These are phyloP conservation scores for Zootoca vivipara DNA, from an alignment of 2,113 vertebrate species.

Conservation along the genomic window DNA sequence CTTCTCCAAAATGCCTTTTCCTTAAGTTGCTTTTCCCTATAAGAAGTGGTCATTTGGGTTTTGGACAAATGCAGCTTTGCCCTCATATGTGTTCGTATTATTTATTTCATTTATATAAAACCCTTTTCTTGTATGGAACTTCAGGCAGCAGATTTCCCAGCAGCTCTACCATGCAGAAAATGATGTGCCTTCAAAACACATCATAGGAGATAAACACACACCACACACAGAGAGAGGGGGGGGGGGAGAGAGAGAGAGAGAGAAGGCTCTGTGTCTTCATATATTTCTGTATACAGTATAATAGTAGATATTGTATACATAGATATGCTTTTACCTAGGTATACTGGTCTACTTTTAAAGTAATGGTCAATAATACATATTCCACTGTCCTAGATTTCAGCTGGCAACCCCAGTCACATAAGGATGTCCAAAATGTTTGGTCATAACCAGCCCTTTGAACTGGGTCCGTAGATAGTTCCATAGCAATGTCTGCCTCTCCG, in stretches of 20 bases:
- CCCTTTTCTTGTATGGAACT: background rate
- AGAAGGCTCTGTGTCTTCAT: too few relatives aligned
- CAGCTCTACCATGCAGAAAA: background rate
- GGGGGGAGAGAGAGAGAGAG: too few relatives aligned
- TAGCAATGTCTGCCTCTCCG: constrained; percentile 55
- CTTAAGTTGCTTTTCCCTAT: background rate
- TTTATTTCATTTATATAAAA: background rate
- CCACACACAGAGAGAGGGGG: too few relatives aligned
- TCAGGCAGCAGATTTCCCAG: background rate
- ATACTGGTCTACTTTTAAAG: background rate
- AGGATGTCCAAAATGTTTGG: too few relatives aligned
- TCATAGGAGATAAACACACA: background rate
- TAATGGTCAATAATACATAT: background rate
- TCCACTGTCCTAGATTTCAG: background rate
- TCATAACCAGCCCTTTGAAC: background rate
- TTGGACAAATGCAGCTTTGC: background rate
- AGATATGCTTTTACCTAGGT: background rate
- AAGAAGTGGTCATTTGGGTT: background rate
- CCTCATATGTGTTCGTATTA: background rate
- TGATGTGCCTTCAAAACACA: background rate
- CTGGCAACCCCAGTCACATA: background rate
- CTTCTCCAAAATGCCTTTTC: background rate
- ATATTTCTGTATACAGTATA: too few relatives aligned
- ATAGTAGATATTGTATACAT: background rate
- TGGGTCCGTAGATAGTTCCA: constrained; percentile 42